A percentile compares a stretch with the other conserved stretches of the same genome.
phyloP scores from a whole-genome alignment of 2,888 invertebrate species.

The Meiosimyza platycephala region DNA sequence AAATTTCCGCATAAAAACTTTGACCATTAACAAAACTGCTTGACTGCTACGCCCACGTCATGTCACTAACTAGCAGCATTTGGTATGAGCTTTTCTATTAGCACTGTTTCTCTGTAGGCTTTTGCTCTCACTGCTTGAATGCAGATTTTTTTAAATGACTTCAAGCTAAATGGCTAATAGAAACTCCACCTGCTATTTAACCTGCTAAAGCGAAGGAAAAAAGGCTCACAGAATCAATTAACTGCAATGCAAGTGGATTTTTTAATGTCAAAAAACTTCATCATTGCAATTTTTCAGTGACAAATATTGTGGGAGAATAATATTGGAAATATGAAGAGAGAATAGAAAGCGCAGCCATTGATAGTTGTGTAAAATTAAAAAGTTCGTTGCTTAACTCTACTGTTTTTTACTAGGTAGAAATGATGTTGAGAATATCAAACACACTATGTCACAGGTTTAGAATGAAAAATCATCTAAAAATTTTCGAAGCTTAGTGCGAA shows the following conservation, averaged over 20 bases:
- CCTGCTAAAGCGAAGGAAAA: background rate
- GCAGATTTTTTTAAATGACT: no score
- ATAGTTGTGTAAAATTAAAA: background rate
- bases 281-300: constrained; percentile 26
- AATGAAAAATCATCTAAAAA: no score
- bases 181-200: constrained; percentile 15
- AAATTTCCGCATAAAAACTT: no score
- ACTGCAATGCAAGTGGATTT: constrained; percentile 19
- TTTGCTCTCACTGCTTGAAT: no score
- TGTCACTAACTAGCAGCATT: no score
- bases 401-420: background rate
- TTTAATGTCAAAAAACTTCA: constrained; percentile 28
- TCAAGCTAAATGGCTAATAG: background rate
- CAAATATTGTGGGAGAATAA: background rate
- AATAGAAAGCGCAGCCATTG: background rate
- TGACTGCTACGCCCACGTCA: no score
- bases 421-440: background rate
- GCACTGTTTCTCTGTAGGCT: no score
- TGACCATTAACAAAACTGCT: no score
- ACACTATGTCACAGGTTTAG: no score
- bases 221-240: constrained; percentile 16
- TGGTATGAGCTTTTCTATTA: no score
- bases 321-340: background rate
- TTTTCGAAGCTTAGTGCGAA: no score
- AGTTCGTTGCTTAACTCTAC: constrained; percentile 27